Evolutionary conservation across 2,797 vertebrate species (phyloP).

Genomic region (Eupleurogrammus muticus): DNA sequence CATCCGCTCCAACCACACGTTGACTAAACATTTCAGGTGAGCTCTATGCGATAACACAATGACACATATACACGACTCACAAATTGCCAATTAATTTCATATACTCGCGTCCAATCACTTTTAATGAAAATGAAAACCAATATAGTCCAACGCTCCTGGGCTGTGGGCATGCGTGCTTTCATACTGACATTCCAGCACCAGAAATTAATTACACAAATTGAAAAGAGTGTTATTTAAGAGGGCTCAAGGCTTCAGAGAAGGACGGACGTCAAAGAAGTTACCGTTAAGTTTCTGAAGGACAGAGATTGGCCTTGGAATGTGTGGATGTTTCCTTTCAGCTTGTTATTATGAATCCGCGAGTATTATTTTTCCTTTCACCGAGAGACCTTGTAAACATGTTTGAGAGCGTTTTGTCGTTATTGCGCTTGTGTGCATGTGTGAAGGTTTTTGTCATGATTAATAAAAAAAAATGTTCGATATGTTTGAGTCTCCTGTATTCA

Average conservation of each 20-base stretch:
- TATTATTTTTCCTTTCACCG: neutral
- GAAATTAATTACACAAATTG: slow-evolving; percentile 72
- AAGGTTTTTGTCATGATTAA: slow-evolving; percentile 35
- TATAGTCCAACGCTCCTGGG: slow-evolving; percentile 52
- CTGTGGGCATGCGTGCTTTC: slow-evolving; percentile 33
- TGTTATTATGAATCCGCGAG: slow-evolving; percentile 52
- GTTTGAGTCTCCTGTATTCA: slow-evolving; percentile 19
- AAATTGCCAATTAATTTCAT: slow-evolving; percentile 66
- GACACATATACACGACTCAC: slow-evolving; percentile 16
- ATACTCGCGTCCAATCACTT: slow-evolving; percentile 55
- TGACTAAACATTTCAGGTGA: slow-evolving; percentile 47
- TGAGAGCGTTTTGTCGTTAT: slow-evolving; percentile 5
- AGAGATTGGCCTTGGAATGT: slow-evolving; percentile 58
- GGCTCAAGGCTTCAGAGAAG: slow-evolving; percentile 40
- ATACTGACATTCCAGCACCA: slow-evolving; percentile 45
- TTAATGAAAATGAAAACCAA: slow-evolving; percentile 67
- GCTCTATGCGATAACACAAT: slow-evolving; percentile 24
- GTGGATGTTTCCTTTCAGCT: slow-evolving; percentile 55
- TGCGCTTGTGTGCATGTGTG: slow-evolving; percentile 9
- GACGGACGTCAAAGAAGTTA: slow-evolving; percentile 44
- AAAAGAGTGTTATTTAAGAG: slow-evolving; percentile 62
- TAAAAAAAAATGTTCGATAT: slow-evolving; percentile 47
- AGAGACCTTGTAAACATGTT: slow-evolving; percentile 58
- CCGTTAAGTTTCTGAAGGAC: slow-evolving; percentile 54
- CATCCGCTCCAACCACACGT: slow-evolving; percentile 25